These are phyloP conservation scores for Schlechtendalia chinensis DNA, from an alignment of 1,140 invertebrate species.

Conservation along the genomic window DNA sequence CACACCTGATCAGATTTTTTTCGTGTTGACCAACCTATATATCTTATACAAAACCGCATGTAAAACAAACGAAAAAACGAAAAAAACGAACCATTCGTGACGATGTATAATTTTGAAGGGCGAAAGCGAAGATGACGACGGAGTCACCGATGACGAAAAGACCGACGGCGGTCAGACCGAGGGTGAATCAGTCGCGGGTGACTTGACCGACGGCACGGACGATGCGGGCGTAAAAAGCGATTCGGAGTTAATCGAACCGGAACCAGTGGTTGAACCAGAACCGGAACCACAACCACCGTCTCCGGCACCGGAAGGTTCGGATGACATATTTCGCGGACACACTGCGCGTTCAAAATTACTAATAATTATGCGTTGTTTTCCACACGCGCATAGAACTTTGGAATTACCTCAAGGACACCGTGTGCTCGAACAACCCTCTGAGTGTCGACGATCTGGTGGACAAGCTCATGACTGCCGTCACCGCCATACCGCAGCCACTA, in stretches of 20 bases:
- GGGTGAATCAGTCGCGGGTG: slow-evolving; percentile 48
- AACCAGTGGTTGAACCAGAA: slow-evolving; percentile 43
- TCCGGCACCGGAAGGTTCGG: slow-evolving; percentile 50
- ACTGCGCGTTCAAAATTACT: too few relatives aligned
- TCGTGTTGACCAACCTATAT: too few relatives aligned
- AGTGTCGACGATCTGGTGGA: slow-evolving; percentile 57
- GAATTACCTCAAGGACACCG: slow-evolving; percentile 53
- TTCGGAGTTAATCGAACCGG: slow-evolving; percentile 50
- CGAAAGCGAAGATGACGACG: slow-evolving; percentile 51
- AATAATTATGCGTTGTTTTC: neutral
- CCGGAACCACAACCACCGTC: slow-evolving; percentile 51
- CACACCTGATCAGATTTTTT: too few relatives aligned
- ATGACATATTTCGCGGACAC: too few relatives aligned
- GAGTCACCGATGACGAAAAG: slow-evolving; percentile 65
- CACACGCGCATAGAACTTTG: slow-evolving; percentile 52
- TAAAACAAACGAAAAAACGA: too few relatives aligned
- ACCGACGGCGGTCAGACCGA: slow-evolving; percentile 51
- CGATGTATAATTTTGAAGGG: slow-evolving; percentile 41
- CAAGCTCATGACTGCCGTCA: slow-evolving; percentile 53
- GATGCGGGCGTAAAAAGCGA: slow-evolving; percentile 51
- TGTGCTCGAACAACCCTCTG: slow-evolving; percentile 56
- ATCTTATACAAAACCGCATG: too few relatives aligned
- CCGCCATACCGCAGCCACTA: slow-evolving; percentile 55
- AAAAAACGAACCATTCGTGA: too few relatives aligned
- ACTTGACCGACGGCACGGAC: slow-evolving; percentile 35